Base-by-base conservation (phyloP, 2,113 vertebrate species). In the Theristicus caerulescens region DNA sequence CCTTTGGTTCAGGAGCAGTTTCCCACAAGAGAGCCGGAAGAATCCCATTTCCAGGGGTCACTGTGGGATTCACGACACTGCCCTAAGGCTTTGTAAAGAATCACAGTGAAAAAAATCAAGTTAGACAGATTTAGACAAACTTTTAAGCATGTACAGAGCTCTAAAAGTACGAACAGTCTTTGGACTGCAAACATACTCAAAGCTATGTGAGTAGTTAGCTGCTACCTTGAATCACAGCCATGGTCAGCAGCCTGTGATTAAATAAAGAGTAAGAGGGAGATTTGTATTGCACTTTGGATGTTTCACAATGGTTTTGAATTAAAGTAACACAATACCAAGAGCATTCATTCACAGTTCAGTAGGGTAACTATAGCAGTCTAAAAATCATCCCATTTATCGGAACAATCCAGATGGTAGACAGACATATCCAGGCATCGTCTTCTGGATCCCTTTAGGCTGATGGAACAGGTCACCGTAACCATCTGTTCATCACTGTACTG, bases 221-320 rank as follows among this genome's bases (percentile, higher is more conserved):
- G 64, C 55, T 82, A 42, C 81, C 91, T 96, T 91, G 83, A 96
- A 91, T 82, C 89, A 80, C 31, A 76, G 82, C 74, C 82, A 76
- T 42, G 96, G 57, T 84, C 93, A 94, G 61, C 77, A 89, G 70
- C 44, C 62, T 44, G 7, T 74, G 52, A 82, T 94, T 93, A 91
- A 94, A 74, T 51, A 49, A 85, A 86, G 58, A 71, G 38, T 54
- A 66, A 49, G 67, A 83, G 58, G 31, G 42, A 77, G 54, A 79
- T 74, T 40, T 67, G 32, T 76, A 36, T 82, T 81, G 31, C 64
- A 16, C 22, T 76, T 93, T 15, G 49, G 38, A 58, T 40, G 46
- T 86, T 94, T 92, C 71, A 76, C 26, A 62, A 4, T 58, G 64
- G n/a, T 86, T 92, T 86, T 73, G 61, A 72, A 72, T 36, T 91